phyloP scores from a whole-genome alignment of 2,113 vertebrate species.

The Carollia perspicillata region DNA sequence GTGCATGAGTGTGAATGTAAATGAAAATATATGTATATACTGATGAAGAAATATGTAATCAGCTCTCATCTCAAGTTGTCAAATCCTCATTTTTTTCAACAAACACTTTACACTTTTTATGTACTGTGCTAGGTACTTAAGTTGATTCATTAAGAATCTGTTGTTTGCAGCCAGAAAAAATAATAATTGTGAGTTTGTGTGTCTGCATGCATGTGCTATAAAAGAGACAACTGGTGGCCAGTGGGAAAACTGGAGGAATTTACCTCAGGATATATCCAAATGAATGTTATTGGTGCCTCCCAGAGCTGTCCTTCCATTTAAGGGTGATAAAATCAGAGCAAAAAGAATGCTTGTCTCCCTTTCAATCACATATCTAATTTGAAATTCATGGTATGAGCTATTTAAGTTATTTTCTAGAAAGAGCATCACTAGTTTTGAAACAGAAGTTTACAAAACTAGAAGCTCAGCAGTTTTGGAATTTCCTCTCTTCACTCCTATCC shows the following conservation, averaged over 20 bases:
- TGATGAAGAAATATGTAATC: background rate
- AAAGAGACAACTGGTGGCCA: constrained; percentile 73
- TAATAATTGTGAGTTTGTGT: background rate
- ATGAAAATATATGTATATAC: background rate
- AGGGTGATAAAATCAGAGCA: background rate
- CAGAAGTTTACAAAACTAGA: background rate
- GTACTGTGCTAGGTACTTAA: background rate
- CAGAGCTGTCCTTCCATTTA: fast-evolving
- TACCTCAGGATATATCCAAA: background rate
- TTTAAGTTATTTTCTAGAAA: constrained; percentile 29
- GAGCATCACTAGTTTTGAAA: background rate
- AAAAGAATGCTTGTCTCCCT: background rate
- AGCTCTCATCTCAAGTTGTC: background rate
- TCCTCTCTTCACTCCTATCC: background rate
- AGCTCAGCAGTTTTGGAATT: background rate
- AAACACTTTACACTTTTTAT: background rate
- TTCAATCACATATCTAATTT: background rate
- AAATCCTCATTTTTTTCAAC: constrained; percentile 1
- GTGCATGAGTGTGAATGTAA: background rate
- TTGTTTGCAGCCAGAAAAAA: background rate
- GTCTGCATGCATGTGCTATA: constrained; percentile 47
- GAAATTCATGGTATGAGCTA: constrained; percentile 13
- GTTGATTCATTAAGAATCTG: background rate
- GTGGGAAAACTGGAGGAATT: background rate
- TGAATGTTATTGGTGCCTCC: background rate